Percentiles rank a stretch among this genome's conserved stretches.
These are phyloP conservation scores for Cancer borealis DNA, from an alignment of 2,888 invertebrate genomes.

Conservation along the genomic window DNA sequence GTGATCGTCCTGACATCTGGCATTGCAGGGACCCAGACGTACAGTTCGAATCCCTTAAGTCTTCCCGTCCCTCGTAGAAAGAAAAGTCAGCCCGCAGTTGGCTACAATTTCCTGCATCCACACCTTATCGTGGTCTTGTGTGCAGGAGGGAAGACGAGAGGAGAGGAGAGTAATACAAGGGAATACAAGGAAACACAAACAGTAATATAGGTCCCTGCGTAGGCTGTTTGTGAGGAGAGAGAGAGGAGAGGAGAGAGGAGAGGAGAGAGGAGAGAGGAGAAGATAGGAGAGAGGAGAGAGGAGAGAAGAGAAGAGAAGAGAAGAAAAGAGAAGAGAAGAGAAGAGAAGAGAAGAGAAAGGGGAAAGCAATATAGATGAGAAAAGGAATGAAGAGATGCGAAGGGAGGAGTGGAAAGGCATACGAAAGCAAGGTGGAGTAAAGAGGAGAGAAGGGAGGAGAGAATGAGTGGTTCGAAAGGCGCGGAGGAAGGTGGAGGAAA, in stretches of 20 bases:
- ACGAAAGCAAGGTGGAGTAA: background rate
- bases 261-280: background rate
- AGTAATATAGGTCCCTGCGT: background rate
- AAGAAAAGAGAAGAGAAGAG: background rate
- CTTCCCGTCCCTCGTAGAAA: background rate
- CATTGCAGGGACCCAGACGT: background rate
- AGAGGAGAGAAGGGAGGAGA: background rate
- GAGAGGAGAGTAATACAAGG: background rate
- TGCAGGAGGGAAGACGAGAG: background rate
- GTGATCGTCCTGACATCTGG: background rate
- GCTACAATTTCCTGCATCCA: background rate
- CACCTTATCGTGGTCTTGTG: background rate
- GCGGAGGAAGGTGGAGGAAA: background rate
- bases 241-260: background rate
- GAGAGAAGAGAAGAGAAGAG: too few species aligned
- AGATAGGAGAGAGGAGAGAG: too few species aligned
- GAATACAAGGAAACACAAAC: background rate
- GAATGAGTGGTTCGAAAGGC: too few species aligned
- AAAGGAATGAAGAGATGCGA: too few species aligned
- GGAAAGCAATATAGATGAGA: too few species aligned
- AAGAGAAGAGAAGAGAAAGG: background rate
- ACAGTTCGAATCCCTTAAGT: background rate
- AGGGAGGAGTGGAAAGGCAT: background rate
- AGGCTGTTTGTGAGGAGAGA: background rate
- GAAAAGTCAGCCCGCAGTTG: background rate